phyloP scores from a whole-genome alignment of 1,140 invertebrate genomes.

The Macrobrachium rosenbergii region DNA sequence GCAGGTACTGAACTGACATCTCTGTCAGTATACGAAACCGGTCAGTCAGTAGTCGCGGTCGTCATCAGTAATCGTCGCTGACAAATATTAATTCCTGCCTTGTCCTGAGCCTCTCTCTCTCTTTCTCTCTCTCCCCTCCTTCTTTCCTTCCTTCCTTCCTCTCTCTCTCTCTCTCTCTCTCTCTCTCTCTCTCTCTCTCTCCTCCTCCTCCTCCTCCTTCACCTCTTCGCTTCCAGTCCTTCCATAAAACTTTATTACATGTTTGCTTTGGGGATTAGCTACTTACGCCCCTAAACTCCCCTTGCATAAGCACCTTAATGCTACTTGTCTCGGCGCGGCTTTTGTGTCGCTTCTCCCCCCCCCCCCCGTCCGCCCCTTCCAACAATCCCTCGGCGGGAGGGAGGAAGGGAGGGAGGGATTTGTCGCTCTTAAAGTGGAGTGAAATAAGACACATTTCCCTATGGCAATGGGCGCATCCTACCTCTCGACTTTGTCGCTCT shows the following conservation, averaged over 20 bases:
- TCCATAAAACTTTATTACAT: conserved; percentile 59
- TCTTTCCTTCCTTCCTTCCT: background rate
- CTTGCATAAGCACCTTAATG: background rate
- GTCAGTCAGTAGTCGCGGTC: no score
- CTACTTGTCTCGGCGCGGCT: background rate
- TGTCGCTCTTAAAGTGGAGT: no score
- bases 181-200: conserved; percentile 20
- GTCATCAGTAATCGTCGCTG: background rate
- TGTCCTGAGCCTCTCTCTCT: background rate
- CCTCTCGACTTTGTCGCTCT: no score
- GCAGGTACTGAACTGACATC: background rate
- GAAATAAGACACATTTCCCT: no score
- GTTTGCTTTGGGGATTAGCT: conserved; percentile 27
- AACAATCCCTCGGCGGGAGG: background rate
- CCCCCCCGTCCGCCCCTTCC: background rate
- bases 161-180: background rate
- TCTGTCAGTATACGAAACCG: no score
- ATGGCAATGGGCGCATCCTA: no score
- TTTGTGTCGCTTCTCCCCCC: conserved; percentile 3
- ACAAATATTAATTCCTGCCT: background rate
- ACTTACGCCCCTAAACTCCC: background rate
- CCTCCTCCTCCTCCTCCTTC: background rate
- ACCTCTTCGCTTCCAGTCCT: conserved; percentile 12
- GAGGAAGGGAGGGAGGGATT: no score
- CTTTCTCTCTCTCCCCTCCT: background rate